phyloP scores from a whole-genome alignment of 2,113 vertebrate species.

The Scalopus aquaticus region DNA sequence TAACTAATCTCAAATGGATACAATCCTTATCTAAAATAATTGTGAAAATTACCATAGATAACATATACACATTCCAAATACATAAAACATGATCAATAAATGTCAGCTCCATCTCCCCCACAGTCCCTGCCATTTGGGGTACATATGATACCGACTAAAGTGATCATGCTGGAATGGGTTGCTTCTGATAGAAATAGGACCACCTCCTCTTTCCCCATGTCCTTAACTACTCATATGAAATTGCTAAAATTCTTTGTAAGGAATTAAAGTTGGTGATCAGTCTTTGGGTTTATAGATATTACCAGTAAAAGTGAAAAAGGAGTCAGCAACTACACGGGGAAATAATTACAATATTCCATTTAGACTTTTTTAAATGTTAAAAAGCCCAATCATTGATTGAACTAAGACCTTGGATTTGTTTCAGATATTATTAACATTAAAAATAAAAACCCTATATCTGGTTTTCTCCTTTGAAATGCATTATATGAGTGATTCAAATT shows the following conservation, averaged over 20 bases:
- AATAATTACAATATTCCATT: background rate
- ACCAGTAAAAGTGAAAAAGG: background rate
- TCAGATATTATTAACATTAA: background rate
- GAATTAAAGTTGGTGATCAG: background rate
- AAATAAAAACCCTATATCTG: background rate
- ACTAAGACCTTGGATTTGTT: background rate
- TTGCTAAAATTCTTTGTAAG: background rate
- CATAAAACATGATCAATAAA: background rate
- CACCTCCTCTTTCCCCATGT: background rate
- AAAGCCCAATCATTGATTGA: background rate
- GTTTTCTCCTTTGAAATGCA: background rate
- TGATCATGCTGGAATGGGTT: background rate
- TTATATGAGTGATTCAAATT: background rate
- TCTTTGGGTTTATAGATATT: background rate
- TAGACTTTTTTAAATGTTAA: background rate
- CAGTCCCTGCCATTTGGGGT: background rate
- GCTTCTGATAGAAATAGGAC: background rate
- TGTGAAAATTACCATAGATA: background rate
- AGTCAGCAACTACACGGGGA: background rate
- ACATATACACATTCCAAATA: background rate
- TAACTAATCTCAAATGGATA: background rate
- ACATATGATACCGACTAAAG: background rate
- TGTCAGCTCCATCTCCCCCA: background rate
- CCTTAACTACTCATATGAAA: background rate
- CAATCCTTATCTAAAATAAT: background rate